These are phyloP conservation scores for Pyrocephalus nanus DNA, from an alignment of 2,797 vertebrate genomes.

Conservation along the genomic window DNA sequence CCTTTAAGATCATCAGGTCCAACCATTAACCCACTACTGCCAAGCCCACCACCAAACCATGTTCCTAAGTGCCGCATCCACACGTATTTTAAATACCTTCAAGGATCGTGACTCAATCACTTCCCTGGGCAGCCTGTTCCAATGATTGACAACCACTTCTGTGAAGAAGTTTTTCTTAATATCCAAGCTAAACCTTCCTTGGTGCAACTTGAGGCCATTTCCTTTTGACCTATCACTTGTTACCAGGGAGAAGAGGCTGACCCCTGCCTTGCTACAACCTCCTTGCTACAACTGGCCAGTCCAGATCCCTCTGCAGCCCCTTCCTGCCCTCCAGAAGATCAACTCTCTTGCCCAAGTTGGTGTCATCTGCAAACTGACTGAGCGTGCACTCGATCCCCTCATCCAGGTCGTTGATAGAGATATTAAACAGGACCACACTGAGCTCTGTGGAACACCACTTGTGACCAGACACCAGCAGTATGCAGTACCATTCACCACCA, in stretches of 20 bases:
- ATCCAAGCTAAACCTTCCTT: background rate
- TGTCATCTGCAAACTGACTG: background rate
- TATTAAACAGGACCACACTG: no score
- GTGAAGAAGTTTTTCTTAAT: background rate
- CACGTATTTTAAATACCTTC: background rate
- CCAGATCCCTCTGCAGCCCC: background rate
- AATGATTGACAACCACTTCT: background rate
- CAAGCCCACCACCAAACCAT: background rate
- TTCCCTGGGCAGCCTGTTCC: background rate
- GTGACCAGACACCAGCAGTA: background rate
- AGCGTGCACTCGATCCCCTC: fast-evolving
- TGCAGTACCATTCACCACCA: background rate
- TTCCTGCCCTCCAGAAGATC: background rate
- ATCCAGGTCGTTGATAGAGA: background rate
- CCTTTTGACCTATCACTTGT: background rate
- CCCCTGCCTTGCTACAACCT: fast-evolving
- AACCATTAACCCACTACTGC: background rate
- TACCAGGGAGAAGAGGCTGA: fast-evolving
- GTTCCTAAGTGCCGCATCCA: background rate
- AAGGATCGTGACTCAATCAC: background rate
- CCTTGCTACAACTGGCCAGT: background rate
- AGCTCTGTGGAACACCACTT: background rate
- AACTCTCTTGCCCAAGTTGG: background rate
- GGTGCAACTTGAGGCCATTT: background rate
- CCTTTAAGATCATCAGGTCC: background rate